Evolutionary conservation across 2,888 invertebrate genomes (phyloP), one percentile per base, ranked within the genome.

Genomic region (Drosophila macrospina): DNA sequence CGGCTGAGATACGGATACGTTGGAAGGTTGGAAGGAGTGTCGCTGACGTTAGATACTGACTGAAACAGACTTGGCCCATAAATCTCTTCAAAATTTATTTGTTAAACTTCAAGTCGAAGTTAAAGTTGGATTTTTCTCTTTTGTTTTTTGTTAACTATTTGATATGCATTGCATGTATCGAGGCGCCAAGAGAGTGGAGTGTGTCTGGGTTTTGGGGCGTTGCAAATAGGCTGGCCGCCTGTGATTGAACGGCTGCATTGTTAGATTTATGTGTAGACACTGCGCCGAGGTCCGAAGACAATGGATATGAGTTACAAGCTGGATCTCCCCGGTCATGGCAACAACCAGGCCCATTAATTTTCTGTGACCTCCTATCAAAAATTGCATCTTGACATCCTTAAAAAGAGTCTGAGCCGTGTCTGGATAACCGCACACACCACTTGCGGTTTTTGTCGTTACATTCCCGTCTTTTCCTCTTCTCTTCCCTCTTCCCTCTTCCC

Each of bases 81-180:
- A 84, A 84, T 84, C 84, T 80, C 71, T 45, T 65, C 78, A 74
- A 69, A 85, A 85, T 81, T 88, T 88, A 87, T 89, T 78, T 85
- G 75, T 72, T 75, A 69, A 74, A 66, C 80, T 84, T 80, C 72
- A 72, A 67, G 69, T 70, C 56, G 69, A 69, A 70, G 67, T 54
- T 62, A 52, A 63, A 60, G 54, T 61, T 54, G 54, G 8, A 11
- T 42, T 16, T 47, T 30, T 41, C 34, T 32, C 16, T 13, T 44
- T 45, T 37, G 4, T n/a, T 51, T 54, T 52, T 61, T 45, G 73
- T 51, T 44, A 59, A 28, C 45, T 62, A 74, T 77, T 86, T 86
- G 66, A 67, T 88, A 88, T 86, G 89, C 87, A 74, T 42, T 75
- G 70, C 86, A 80, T 86, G 81, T 69, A 51, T 37, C 47, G 26